Evolutionary conservation across 2,888 invertebrate genomes (phyloP).

Genomic region (Conus canariensis): DNA sequence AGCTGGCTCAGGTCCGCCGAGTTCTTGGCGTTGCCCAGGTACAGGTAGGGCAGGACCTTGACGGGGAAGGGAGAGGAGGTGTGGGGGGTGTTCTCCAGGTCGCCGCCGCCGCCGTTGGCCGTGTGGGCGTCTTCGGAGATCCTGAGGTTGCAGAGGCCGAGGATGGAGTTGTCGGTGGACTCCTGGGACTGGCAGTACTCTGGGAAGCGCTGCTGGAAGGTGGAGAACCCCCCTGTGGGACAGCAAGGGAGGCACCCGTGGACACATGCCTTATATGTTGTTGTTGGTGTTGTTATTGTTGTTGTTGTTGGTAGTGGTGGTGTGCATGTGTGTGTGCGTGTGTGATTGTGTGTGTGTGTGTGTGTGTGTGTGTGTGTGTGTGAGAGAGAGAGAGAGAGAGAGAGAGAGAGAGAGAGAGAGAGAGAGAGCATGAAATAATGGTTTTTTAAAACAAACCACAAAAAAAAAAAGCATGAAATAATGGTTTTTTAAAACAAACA

Average conservation of each 20-base stretch:
- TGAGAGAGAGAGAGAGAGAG: slow-evolving; percentile 5
- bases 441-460: neutral
- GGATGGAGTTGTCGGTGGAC: slow-evolving; percentile 48
- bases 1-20: slow-evolving; percentile 94
- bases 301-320: too few relatives aligned
- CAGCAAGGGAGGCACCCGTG: neutral
- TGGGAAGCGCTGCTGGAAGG: slow-evolving; percentile 91
- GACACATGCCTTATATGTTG: neutral
- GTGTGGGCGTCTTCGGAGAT: slow-evolving; percentile 55
- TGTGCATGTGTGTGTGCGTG: too few relatives aligned
- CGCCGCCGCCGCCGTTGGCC: slow-evolving; percentile 59
- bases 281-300: neutral
- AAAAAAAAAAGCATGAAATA: neutral
- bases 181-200: slow-evolving; percentile 87
- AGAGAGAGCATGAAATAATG: neutral
- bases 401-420: neutral
- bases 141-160: slow-evolving; percentile 65
- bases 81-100: slow-evolving; percentile 63
- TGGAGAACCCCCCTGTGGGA: slow-evolving; percentile 88
- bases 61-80: slow-evolving; percentile 86
- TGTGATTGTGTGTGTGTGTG: too few relatives aligned
- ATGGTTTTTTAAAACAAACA: neutral
- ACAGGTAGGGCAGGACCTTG: slow-evolving; percentile 95
- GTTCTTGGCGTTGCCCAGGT: slow-evolving; percentile 96
- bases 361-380: neutral